phyloP scores from a whole-genome alignment of 2,113 vertebrate genomes.

The Tragelaphus buxtoni region DNA sequence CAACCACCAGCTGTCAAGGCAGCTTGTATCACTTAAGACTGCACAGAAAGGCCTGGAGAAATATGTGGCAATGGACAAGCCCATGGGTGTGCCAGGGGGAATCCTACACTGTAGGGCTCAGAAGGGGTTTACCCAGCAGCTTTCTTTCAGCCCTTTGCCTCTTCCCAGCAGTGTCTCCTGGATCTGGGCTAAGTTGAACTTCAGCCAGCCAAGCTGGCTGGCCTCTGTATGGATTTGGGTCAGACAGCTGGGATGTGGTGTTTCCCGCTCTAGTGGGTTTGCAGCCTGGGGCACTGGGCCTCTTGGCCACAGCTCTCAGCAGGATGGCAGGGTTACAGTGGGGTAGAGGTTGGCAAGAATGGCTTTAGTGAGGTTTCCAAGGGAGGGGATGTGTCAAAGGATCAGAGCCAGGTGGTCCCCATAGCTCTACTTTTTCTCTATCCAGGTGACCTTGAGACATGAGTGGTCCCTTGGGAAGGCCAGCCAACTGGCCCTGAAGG shows the following conservation, averaged over 20 bases:
- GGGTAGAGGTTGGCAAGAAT: neutral
- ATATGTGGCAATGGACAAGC: neutral
- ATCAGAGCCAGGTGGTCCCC: neutral
- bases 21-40: neutral
- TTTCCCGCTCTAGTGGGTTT: conserved; percentile 55
- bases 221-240: conserved; percentile 72
- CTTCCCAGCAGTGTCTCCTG: conserved; percentile 67
- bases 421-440: neutral
- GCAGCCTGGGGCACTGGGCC: neutral
- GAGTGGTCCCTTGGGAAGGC: neutral
- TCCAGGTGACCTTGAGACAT: neutral
- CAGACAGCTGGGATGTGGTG: conserved; percentile 69
- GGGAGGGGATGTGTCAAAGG: neutral
- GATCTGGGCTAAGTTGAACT: conserved; percentile 52
- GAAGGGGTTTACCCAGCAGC: neutral
- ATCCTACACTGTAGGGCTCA: neutral
- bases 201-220: conserved; percentile 58
- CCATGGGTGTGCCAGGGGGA: neutral
- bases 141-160: conserved; percentile 52
- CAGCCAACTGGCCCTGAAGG: neutral
- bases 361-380: neutral
- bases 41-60: neutral
- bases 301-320: neutral
- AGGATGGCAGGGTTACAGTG: neutral
- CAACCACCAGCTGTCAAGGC: neutral